phyloP scores from a whole-genome alignment of 2,888 invertebrate genomes.

The Diadromus collaris region DNA sequence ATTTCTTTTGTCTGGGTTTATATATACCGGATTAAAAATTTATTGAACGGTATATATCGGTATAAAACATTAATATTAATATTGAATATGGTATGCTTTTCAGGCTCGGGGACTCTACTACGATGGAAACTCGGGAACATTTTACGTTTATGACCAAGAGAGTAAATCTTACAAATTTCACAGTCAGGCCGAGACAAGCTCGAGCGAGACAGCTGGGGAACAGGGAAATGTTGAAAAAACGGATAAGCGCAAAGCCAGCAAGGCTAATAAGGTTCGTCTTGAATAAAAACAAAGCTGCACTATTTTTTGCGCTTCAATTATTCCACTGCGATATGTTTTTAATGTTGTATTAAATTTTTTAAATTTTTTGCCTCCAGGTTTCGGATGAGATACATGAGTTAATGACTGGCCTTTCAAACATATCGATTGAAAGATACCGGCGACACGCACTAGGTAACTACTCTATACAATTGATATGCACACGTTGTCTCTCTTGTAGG shows the following conservation, averaged over 20 bases:
- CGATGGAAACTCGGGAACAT: constrained; percentile 92
- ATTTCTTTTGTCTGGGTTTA: no score
- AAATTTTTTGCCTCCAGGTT: constrained; percentile 71
- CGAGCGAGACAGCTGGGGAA: constrained; percentile 50
- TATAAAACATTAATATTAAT: no score
- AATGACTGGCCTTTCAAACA: constrained; percentile 75
- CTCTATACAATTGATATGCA: constrained; percentile 70
- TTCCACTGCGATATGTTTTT: neutral
- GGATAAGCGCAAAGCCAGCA: constrained; percentile 69
- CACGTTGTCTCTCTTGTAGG: constrained; percentile 76
- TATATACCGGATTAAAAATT: no score
- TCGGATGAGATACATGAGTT: constrained; percentile 76
- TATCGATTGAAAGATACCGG: constrained; percentile 75
- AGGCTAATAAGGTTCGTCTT: constrained; percentile 66
- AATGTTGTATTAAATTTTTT: neutral
- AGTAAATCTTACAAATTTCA: constrained; percentile 90
- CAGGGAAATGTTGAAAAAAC: constrained; percentile 62
- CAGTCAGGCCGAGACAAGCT: constrained; percentile 85
- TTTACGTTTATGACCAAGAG: constrained; percentile 90
- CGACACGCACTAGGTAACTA: constrained; percentile 75
- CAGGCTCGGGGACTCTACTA: constrained; percentile 94
- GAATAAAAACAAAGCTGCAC: neutral
- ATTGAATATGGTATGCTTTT: constrained; percentile 25
- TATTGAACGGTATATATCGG: no score
- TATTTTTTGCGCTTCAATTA: constrained; percentile 13